Evolutionary conservation across 2,888 invertebrate species (phyloP).

Genomic region (Rhodophaea formosa): DNA sequence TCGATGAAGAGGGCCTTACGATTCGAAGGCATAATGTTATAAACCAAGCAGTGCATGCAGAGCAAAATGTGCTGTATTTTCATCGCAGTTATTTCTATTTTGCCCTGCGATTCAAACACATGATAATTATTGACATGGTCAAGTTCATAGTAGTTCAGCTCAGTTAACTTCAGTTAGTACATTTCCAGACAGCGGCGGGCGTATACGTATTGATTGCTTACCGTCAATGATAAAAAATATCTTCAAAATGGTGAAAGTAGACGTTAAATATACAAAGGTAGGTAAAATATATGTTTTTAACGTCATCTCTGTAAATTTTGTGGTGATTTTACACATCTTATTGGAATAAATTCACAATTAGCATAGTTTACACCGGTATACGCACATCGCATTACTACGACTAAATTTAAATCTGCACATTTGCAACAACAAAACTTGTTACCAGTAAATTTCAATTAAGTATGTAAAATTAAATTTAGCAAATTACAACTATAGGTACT

Average conservation of each 20-base stretch:
- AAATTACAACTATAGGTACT: too few relatives aligned
- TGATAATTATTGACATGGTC: background rate
- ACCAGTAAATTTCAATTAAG: too few relatives aligned
- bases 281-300: slow-evolving; percentile 21
- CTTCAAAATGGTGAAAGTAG: slow-evolving; percentile 71
- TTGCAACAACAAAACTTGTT: too few relatives aligned
- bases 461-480: too few relatives aligned
- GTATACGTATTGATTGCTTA: background rate
- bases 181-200: background rate
- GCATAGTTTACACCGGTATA: too few relatives aligned
- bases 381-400: too few relatives aligned
- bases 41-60: background rate
- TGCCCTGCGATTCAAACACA: background rate
- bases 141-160: background rate
- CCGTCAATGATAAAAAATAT: background rate
- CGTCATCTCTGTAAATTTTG: background rate
- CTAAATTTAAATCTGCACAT: too few relatives aligned
- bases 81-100: background rate
- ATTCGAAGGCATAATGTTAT: background rate
- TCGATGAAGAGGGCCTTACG: background rate
- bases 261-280: slow-evolving; percentile 79
- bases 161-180: background rate
- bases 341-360: background rate
- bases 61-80: slow-evolving; percentile 7
- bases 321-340: background rate